Evolutionary conservation across 23 tunicate species (phyloP).

Genomic region (Phallusia fumigata): DNA sequence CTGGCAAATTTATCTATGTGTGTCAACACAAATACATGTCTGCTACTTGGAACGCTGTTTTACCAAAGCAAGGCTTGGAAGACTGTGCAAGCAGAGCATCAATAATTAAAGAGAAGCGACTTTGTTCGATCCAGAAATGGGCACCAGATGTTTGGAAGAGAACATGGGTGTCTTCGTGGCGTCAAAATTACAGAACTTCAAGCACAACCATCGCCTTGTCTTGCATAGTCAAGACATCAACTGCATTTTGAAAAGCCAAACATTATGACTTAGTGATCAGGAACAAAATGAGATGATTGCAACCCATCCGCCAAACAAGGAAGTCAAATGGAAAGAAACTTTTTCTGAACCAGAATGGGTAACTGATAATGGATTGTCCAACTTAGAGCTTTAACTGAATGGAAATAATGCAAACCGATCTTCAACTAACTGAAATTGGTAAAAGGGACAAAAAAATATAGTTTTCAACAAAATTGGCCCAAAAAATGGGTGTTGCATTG

Average conservation of each 20-base stretch:
- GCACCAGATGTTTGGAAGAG: background rate
- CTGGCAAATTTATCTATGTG: no score
- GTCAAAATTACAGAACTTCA: background rate
- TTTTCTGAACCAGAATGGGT: background rate
- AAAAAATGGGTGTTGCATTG: background rate
- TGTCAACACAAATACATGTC: no score
- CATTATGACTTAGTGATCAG: no score
- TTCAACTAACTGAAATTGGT: background rate
- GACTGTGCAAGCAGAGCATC: background rate
- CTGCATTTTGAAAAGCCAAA: no score
- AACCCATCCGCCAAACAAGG: background rate
- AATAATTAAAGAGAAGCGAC: background rate
- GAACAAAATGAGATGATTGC: background rate
- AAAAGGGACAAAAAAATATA: background rate
- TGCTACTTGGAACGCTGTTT: no score
- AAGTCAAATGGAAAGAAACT: background rate
- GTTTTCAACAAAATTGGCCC: background rate
- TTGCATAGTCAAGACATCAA: no score
- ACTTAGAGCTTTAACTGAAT: background rate
- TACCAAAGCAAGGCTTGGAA: no score
- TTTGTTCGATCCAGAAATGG: background rate
- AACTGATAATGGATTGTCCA: background rate
- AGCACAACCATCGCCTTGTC: no score
- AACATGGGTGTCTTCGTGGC: background rate
- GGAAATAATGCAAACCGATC: background rate